A percentile compares a stretch with the other conserved stretches of the same genome.
These are phyloP conservation scores for Forficula auricularia DNA, from an alignment of 1,140 invertebrate genomes.

Conservation along the genomic window DNA sequence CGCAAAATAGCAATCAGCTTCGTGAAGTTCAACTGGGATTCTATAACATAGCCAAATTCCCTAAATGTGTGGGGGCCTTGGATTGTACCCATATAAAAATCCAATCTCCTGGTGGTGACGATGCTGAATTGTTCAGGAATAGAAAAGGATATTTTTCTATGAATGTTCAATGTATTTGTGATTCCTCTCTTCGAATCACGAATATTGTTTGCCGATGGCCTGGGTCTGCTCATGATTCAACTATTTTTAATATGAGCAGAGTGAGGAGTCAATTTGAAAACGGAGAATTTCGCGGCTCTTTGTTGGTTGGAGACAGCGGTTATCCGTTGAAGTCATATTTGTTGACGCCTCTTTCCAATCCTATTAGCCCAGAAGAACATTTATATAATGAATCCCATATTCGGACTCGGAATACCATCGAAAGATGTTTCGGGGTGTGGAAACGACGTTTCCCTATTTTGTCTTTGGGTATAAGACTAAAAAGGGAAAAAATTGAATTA, in stretches of 20 bases:
- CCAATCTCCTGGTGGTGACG: conserved; percentile 8
- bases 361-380: conserved; percentile 10
- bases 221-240: conserved; percentile 19
- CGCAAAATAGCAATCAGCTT: too few relatives aligned
- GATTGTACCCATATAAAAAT: conserved; percentile 7
- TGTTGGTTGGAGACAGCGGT: conserved; percentile 16
- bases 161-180: conserved; percentile 23
- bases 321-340: conserved; percentile 12
- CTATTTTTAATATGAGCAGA: conserved; percentile 19
- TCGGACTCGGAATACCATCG: conserved; percentile 18
- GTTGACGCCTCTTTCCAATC: conserved; percentile 14
- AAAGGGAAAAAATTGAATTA: too few relatives aligned
- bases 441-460: conserved; percentile 13
- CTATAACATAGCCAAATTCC: background rate
- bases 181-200: conserved; percentile 20
- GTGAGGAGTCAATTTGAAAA: conserved; percentile 12
- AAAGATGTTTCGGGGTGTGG: conserved; percentile 13
- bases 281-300: conserved; percentile 14
- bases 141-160: conserved; percentile 21
- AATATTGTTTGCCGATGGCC: conserved; percentile 25
- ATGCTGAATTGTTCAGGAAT: conserved; percentile 7
- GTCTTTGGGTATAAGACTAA: too few relatives aligned
- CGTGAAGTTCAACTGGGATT: too few relatives aligned
- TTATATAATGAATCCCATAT: conserved; percentile 18
- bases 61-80: background rate